Conservation (phyloP, 2,113 vertebrate species). For the Pristiophorus japonicus region DNA sequence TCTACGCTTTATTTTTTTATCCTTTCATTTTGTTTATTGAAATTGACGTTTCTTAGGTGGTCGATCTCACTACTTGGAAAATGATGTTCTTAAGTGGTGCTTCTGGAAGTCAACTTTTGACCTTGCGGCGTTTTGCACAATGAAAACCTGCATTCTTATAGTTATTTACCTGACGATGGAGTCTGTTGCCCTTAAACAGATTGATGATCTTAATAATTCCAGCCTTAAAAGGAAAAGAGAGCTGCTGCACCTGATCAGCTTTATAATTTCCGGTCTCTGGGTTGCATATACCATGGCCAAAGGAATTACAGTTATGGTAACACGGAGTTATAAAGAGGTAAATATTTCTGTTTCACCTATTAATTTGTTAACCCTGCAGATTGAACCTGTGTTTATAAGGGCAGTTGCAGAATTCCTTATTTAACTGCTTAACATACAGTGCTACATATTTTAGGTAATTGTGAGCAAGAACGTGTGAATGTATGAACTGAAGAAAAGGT, state of each 20-base stretch:
- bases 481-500: background rate
- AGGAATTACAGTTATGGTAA: slow-evolving; percentile 35
- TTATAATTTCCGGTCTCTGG: slow-evolving; percentile 28
- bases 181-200: slow-evolving; percentile 27
- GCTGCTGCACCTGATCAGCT: slow-evolving; percentile 18
- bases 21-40: background rate
- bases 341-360: background rate
- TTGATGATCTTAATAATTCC: slow-evolving; percentile 30
- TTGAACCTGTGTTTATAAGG: background rate
- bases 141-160: slow-evolving; percentile 31
- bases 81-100: slow-evolving; percentile 26
- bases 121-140: slow-evolving; percentile 31
- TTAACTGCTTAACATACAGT: background rate
- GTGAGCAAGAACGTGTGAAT: background rate
- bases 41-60: slow-evolving; percentile 19
- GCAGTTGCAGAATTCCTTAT: background rate
- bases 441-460: background rate
- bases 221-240: slow-evolving; percentile 34
- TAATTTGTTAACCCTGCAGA: background rate
- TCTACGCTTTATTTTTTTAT: background rate
- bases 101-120: slow-evolving; percentile 33
- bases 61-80: slow-evolving; percentile 35
- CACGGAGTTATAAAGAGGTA: slow-evolving; percentile 28
- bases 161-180: slow-evolving; percentile 32
- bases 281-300: slow-evolving; percentile 28